Conservation (phyloP, 2,797 vertebrate genomes). For the Coracias cyanogaster region DNA sequence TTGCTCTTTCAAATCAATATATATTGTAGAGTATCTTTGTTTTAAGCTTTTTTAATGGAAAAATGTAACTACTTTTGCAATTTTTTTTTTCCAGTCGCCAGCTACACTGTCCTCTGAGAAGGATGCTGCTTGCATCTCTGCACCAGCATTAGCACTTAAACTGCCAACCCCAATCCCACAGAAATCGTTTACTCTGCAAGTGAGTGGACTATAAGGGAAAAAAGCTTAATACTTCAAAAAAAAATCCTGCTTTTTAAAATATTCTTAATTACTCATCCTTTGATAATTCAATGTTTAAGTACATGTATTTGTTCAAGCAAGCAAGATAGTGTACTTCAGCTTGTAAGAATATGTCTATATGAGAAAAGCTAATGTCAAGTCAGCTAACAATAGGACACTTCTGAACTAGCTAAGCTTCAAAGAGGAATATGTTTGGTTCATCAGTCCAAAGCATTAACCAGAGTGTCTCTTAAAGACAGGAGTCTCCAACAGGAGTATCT, state of each 20-base stretch:
- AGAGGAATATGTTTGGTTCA: background rate
- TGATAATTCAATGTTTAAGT: background rate
- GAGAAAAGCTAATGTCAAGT: background rate
- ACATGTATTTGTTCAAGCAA: background rate
- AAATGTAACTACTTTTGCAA: background rate
- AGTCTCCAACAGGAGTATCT: background rate
- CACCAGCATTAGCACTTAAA: constrained; percentile 84
- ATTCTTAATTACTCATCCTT: background rate
- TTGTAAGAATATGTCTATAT: background rate
- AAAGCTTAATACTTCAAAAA: background rate
- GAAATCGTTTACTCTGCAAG: constrained; percentile 94
- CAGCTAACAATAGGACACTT: background rate
- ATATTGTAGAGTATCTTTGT: background rate
- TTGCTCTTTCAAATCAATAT: background rate
- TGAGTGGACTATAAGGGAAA: constrained; percentile 61
- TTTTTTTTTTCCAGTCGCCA: constrained; percentile 74
- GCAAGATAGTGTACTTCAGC: background rate
- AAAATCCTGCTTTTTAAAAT: background rate
- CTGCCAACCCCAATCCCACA: constrained; percentile 89
- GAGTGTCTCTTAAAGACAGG: background rate
- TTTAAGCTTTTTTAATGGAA: background rate
- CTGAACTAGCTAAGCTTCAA: background rate
- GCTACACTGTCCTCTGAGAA: constrained; percentile 83
- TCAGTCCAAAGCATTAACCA: background rate
- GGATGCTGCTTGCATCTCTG: constrained; percentile 83